phyloP scores from a whole-genome alignment of 2,113 vertebrate species.

The Eudorcas thomsonii region DNA sequence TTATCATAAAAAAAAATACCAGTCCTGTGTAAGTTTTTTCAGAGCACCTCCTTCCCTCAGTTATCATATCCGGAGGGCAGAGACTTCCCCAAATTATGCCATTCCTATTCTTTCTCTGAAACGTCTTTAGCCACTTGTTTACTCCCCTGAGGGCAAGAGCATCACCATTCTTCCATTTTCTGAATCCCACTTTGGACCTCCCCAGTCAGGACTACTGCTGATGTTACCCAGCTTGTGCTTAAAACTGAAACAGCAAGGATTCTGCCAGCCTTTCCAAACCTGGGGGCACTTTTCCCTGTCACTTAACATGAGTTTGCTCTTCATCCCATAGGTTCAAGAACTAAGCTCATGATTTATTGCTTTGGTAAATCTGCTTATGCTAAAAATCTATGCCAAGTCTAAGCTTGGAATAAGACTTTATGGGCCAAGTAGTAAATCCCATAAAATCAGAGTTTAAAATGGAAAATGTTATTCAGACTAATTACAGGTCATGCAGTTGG shows the following conservation, averaged over 20 bases:
- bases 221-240: not conserved
- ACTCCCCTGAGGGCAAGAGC: not conserved
- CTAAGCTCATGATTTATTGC: constrained; percentile 38
- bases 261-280: not conserved
- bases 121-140: not conserved
- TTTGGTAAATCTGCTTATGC: constrained; percentile 53
- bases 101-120: not conserved
- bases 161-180: not conserved
- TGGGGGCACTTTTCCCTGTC: not conserved
- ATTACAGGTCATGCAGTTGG: constrained; percentile 58
- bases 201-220: not conserved
- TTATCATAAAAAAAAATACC: not conserved
- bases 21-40: not conserved
- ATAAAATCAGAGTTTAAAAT: constrained; percentile 71
- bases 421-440: constrained; percentile 62
- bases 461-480: constrained; percentile 77
- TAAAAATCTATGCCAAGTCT: constrained; percentile 57
- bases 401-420: constrained; percentile 68
- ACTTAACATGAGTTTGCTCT: not conserved
- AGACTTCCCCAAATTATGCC: not conserved
- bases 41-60: not conserved
- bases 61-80: not conserved
- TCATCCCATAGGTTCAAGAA: not conserved
- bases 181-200: not conserved
- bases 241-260: not conserved